Conservation (phyloP, 1,140 invertebrate genomes). For the Aphaenogaster rudis region DNA sequence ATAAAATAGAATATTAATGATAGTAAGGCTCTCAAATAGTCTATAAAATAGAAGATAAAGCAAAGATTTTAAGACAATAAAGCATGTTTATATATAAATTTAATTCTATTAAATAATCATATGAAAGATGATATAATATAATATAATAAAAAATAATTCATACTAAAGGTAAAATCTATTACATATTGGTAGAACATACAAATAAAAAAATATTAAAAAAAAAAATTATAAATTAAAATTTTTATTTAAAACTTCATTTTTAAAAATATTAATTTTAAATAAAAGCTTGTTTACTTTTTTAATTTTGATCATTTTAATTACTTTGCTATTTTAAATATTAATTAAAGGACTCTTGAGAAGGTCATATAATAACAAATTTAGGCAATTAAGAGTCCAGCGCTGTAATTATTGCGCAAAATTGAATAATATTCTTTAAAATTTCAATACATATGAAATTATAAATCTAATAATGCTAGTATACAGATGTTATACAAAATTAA, state of each 20-base stretch:
- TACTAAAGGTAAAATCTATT: not conserved
- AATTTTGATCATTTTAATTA: not conserved
- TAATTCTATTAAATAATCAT: not conserved
- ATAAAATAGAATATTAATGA: too few species aligned
- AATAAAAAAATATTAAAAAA: not conserved
- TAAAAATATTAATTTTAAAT: not conserved
- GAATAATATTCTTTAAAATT: too few species aligned
- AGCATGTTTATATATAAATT: not conserved
- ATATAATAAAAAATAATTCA: not conserved
- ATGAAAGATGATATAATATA: not conserved
- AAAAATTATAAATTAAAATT: not conserved
- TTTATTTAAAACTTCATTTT: not conserved
- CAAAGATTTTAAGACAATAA: not conserved
- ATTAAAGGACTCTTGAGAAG: too few species aligned
- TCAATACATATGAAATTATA: too few species aligned
- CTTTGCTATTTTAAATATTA: not conserved
- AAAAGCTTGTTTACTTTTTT: not conserved
- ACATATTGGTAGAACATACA: not conserved
- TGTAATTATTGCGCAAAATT: too few species aligned
- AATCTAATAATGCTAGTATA: too few species aligned
- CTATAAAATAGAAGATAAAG: not conserved
- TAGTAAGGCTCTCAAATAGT: too few species aligned
- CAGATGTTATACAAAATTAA: too few species aligned
- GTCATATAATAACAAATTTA: too few species aligned
- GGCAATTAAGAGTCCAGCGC: too few species aligned